Evolutionary conservation across 2,113 vertebrate species (phyloP), one percentile per base, ranked within the genome.

Genomic region (Ifrita kowaldi): DNA sequence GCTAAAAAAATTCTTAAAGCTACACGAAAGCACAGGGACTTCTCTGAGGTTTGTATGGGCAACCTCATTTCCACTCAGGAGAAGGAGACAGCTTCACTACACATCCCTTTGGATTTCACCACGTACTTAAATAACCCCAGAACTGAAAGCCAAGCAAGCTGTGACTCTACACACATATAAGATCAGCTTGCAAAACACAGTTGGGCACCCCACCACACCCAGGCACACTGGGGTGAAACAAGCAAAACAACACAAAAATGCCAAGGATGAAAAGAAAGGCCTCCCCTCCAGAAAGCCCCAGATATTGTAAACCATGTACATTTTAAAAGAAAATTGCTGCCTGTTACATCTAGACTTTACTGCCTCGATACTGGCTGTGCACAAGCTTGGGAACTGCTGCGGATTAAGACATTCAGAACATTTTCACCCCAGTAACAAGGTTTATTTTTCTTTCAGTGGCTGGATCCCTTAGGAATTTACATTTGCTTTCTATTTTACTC

Each of bases 221-320:
- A 59, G 60, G 39, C 42, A 84, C 32, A 3, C n/a, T 13, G 6
- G 3, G 39, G 28, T 26, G 35, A 47, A 71, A 57, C 9, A 62
- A 3, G 1, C 27, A 64, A 53, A 47, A 10, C 16, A 77, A 7
- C 39, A 12, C 53, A 52, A 74, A 69, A 42, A 6, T 0, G 0
- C 5, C 13, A 13, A 28, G 20, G 2, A 27, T 20, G 44, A 46
- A 57, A 87, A n/a, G 7, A 57, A 59, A 65, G 7, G 8, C 22
- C 7, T 21, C 41, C 23, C 7, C 27, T 78, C n/a, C 64, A 64
- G 20, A 79, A 79, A 71, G 49, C 28, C 23, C 26, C 26, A 37
- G 18, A 39, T 76, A 47, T 2, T 41, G 42, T 52, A 87, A 87
- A 92, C 46, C 55, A 63, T 0, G 3, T 11, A 23, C 1, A 49